Conservation (phyloP, 2,113 vertebrate genomes). For the Rhombomys opimus region DNA sequence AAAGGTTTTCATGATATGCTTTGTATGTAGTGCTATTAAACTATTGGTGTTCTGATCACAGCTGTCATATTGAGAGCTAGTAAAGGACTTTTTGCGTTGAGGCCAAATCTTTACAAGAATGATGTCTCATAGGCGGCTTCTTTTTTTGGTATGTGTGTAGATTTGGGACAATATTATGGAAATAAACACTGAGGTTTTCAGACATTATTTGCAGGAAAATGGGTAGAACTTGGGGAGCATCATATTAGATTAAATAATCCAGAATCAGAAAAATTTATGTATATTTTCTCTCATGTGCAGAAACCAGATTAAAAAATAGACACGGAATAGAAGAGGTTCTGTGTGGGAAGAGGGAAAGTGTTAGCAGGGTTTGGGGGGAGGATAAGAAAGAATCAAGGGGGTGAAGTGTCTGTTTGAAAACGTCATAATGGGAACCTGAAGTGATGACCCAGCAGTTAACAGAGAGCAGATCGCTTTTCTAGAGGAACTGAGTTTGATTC, state of each 20-base stretch:
- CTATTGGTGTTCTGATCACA: neutral
- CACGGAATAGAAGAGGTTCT: neutral
- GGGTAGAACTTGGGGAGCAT: neutral
- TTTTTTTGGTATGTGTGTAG: neutral
- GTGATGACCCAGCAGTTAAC: neutral
- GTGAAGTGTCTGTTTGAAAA: neutral
- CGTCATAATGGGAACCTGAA: too few relatives aligned
- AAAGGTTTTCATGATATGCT: slow-evolving; percentile 40
- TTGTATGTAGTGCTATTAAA: slow-evolving; percentile 17
- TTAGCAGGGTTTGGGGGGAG: too few relatives aligned
- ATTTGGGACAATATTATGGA: slow-evolving; percentile 13
- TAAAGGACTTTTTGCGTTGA: neutral
- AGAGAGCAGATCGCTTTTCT: neutral
- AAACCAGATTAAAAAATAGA: neutral
- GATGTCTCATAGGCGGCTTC: neutral
- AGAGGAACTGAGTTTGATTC: neutral
- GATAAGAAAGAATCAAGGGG: too few relatives aligned
- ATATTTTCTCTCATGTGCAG: neutral
- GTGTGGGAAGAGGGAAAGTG: neutral
- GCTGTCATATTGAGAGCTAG: neutral
- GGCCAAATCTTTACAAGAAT: slow-evolving; percentile 5
- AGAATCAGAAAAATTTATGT: neutral
- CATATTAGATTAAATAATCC: neutral
- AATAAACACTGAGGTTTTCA: neutral
- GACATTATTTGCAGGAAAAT: neutral